phyloP scores from a whole-genome alignment of 2,888 invertebrate species.

The Ennomos fuscantarius region DNA sequence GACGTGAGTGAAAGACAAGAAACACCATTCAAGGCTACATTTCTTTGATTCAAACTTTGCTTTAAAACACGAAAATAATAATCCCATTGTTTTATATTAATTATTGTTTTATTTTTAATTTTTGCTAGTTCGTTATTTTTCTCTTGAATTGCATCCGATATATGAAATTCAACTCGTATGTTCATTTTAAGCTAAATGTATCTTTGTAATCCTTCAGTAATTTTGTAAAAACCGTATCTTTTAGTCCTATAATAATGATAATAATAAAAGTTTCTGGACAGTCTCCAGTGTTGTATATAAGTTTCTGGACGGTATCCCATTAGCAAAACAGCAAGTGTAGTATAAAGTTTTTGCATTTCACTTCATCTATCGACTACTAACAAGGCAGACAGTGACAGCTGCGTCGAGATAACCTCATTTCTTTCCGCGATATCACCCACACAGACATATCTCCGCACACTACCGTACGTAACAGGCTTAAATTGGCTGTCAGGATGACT shows the following conservation, averaged over 20 bases:
- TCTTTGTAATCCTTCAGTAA: constrained; percentile 83
- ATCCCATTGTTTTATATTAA: too few species aligned
- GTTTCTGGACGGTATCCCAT: too few species aligned
- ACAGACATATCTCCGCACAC: constrained; percentile 45
- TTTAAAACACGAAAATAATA: too few species aligned
- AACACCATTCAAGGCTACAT: too few species aligned
- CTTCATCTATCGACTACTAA: constrained; percentile 54
- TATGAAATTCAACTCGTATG: constrained; percentile 61
- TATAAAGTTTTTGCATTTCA: constrained; percentile 24
- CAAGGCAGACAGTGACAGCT: constrained; percentile 75
- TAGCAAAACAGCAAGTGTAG: too few species aligned
- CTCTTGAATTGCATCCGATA: constrained; percentile 52
- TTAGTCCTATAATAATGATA: constrained; percentile 40
- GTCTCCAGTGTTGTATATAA: too few species aligned
- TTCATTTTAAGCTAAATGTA: constrained; percentile 80
- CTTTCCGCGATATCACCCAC: constrained; percentile 75
- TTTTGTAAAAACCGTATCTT: constrained; percentile 74
- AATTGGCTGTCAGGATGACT: constrained; percentile 13
- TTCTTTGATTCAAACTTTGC: too few species aligned
- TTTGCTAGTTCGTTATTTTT: constrained; percentile 50
- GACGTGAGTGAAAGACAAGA: too few species aligned
- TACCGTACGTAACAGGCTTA: constrained; percentile 1
- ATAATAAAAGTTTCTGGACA: too few species aligned
- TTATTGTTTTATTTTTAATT: too few species aligned
- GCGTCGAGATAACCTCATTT: constrained; percentile 84